phyloP scores from a whole-genome alignment of 30 jellyfish, hydroid and myxozoan species.

The Aurelia sp. region DNA sequence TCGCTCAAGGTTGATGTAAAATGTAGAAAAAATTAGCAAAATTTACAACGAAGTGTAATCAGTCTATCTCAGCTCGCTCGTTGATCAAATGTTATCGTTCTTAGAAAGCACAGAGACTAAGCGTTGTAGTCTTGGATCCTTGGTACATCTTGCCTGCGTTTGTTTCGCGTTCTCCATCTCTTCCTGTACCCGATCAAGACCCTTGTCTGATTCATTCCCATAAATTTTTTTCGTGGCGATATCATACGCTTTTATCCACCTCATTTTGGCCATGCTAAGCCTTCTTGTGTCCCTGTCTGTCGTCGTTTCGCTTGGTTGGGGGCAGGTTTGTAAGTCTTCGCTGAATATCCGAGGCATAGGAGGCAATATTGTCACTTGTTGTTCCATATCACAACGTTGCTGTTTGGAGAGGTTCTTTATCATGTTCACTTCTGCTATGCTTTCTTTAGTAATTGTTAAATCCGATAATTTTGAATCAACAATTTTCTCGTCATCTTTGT shows the following conservation, averaged over 20 bases:
- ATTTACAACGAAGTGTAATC: too few relatives aligned
- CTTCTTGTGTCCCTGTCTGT: conserved; percentile 39
- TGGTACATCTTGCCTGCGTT: conserved; percentile 20
- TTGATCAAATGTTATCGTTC: neutral
- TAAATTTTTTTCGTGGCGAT: conserved; percentile 44
- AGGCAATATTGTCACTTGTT: conserved; percentile 49
- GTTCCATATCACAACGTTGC: conserved; percentile 43
- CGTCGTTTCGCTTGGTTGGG: neutral
- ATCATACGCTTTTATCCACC: conserved; percentile 64
- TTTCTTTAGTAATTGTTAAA: neutral
- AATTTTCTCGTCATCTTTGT: neutral
- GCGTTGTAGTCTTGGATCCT: conserved; percentile 47
- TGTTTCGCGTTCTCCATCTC: neutral
- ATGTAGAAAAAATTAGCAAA: too few relatives aligned
- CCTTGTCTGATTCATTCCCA: conserved; percentile 19
- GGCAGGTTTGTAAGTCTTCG: conserved; percentile 1
- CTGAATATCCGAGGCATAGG: conserved; percentile 42
- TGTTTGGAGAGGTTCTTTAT: conserved; percentile 54
- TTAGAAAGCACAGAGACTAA: conserved; percentile 59
- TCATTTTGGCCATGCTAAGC: conserved; percentile 32
- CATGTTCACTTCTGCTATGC: conserved; percentile 39
- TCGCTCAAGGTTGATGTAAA: too few relatives aligned
- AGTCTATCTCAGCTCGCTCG: too few relatives aligned
- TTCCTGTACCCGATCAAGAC: neutral
- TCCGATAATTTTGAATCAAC: neutral